Evolutionary conservation across 2,113 vertebrate species (phyloP).

Genomic region (Labeo rohita): DNA sequence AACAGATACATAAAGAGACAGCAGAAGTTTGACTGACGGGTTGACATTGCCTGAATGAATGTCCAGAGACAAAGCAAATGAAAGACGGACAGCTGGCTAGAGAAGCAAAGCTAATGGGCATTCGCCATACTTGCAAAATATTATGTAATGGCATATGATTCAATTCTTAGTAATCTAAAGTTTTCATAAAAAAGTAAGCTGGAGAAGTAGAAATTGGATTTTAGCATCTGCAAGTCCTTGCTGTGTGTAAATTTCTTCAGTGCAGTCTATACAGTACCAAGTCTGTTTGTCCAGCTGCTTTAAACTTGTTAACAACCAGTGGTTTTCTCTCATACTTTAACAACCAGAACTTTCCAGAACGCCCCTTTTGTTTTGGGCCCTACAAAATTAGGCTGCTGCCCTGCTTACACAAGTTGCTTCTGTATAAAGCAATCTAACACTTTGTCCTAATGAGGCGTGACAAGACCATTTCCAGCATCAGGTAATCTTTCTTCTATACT

Average conservation of each 20-base stretch:
- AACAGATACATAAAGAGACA: conserved; percentile 30
- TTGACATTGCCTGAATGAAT: neutral
- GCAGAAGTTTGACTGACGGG: neutral
- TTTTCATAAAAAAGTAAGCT: neutral
- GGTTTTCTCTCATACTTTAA: conserved; percentile 8
- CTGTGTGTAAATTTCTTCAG: neutral
- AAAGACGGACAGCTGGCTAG: neutral
- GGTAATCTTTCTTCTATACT: neutral
- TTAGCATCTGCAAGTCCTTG: too few species aligned
- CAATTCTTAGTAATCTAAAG: neutral
- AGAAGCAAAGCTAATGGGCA: neutral
- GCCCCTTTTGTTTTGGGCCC: neutral
- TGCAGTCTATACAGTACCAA: neutral
- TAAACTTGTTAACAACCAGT: conserved; percentile 21
- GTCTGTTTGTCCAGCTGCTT: conserved; percentile 11
- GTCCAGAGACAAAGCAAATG: neutral
- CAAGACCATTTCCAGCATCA: neutral
- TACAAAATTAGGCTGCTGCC: neutral
- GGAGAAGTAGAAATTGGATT: neutral
- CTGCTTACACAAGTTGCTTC: neutral
- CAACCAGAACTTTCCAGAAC: conserved; percentile 11
- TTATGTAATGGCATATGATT: neutral
- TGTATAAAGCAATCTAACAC: neutral
- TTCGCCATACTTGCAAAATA: neutral
- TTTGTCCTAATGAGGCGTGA: neutral